These are phyloP conservation scores for Andrena dorsata DNA, from an alignment of 2,888 invertebrate species.

Conservation along the genomic window DNA sequence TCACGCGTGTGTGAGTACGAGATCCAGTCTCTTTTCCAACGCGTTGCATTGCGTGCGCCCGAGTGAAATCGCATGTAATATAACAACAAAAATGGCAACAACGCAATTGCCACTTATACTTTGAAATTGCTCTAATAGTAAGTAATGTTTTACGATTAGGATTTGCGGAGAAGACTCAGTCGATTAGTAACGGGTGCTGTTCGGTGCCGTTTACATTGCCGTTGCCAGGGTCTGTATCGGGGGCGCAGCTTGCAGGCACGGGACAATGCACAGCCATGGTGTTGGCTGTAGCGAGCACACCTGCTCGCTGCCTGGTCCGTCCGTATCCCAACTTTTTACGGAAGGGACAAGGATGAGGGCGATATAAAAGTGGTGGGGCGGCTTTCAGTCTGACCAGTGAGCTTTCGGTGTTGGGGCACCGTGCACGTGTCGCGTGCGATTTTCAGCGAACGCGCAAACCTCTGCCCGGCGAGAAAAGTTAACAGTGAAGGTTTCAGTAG, in stretches of 20 bases:
- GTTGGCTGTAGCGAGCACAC: constrained; percentile 72
- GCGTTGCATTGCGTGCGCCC: too few relatives aligned
- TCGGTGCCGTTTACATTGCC: background rate
- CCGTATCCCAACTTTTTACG: constrained; percentile 74
- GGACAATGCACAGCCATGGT: constrained; percentile 37
- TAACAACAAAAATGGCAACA: too few relatives aligned
- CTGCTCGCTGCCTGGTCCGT: constrained; percentile 76
- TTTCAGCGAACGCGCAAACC: background rate
- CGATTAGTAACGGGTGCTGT: background rate
- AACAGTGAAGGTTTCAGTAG: background rate
- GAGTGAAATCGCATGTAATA: too few relatives aligned
- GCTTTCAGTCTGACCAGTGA: constrained; percentile 71
- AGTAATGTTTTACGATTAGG: too few relatives aligned
- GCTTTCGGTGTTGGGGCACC: constrained; percentile 60
- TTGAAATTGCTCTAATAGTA: too few relatives aligned
- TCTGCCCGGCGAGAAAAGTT: constrained; percentile 22
- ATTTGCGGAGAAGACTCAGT: background rate
- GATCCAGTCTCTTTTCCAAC: too few relatives aligned
- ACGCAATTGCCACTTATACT: too few relatives aligned
- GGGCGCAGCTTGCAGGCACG: constrained; percentile 45
- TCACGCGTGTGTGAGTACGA: too few relatives aligned
- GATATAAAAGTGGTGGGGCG: constrained; percentile 80
- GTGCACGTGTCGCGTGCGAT: background rate
- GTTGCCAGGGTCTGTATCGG: background rate
- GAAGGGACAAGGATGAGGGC: constrained; percentile 70